phyloP scores from a whole-genome alignment of 1,140 invertebrate species.

The Drosophila busckii region DNA sequence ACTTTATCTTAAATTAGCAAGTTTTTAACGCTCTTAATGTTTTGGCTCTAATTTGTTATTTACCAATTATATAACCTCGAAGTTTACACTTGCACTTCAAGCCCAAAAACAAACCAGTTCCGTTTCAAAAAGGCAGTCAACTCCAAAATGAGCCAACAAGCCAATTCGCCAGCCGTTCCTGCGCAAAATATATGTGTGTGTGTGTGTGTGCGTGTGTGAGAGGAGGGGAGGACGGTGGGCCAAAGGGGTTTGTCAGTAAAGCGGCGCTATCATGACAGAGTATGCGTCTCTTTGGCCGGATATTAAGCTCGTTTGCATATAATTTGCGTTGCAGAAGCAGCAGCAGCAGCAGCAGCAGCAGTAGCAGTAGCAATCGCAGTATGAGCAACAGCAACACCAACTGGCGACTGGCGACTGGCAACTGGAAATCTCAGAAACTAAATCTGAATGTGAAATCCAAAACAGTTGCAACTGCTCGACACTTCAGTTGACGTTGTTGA shows the following conservation, averaged over 20 bases:
- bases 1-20: too few relatives aligned
- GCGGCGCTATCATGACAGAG: constrained; percentile 18
- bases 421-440: too few relatives aligned
- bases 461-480: constrained; percentile 26
- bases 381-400: too few relatives aligned
- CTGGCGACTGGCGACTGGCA: too few relatives aligned
- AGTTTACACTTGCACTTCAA: too few relatives aligned
- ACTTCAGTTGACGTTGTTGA: constrained; percentile 43
- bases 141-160: background rate
- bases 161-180: background rate
- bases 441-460: constrained; percentile 15
- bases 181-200: too few relatives aligned
- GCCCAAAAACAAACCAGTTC: too few relatives aligned
- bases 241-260: background rate
- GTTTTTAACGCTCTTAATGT: too few relatives aligned
- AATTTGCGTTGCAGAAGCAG: constrained; percentile 70
- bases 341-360: constrained; percentile 39
- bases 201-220: background rate
- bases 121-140: too few relatives aligned
- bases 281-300: constrained; percentile 63
- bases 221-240: background rate
- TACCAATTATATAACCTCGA: too few relatives aligned
- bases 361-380: too few relatives aligned
- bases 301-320: constrained; percentile 76
- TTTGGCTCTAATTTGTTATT: too few relatives aligned